Conservation (phyloP, 1,140 invertebrate species). For the Cydia strobilella region DNA sequence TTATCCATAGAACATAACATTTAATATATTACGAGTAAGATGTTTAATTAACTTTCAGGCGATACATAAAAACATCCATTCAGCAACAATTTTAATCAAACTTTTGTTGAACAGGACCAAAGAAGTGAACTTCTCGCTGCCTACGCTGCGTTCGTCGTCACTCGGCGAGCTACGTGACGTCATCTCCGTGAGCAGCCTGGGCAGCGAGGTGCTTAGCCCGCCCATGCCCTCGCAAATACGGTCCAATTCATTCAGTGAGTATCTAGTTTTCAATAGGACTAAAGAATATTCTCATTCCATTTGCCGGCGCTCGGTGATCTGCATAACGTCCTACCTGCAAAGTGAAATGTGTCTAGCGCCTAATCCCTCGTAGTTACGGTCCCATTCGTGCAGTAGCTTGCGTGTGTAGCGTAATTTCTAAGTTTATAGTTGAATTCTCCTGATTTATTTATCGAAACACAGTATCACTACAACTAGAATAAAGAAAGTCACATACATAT, state of each 20-base stretch:
- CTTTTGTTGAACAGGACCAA: slow-evolving; percentile 77
- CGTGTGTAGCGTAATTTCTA: no score
- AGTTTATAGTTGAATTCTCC: no score
- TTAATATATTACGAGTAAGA: no score
- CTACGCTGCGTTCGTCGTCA: slow-evolving; percentile 82
- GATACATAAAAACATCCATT: neutral
- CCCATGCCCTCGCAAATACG: slow-evolving; percentile 78
- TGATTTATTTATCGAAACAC: no score
- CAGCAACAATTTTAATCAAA: neutral
- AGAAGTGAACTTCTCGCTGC: slow-evolving; percentile 84
- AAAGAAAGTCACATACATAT: no score
- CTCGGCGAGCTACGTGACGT: slow-evolving; percentile 81
- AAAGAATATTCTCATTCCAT: slow-evolving; percentile 83
- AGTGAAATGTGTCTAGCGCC: slow-evolving; percentile 77
- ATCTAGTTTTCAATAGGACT: slow-evolving; percentile 69
- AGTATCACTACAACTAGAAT: no score
- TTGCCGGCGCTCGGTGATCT: slow-evolving; percentile 83
- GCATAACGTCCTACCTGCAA: slow-evolving; percentile 77
- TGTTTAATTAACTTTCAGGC: no score
- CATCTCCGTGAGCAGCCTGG: slow-evolving; percentile 76
- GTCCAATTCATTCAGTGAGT: slow-evolving; percentile 85
- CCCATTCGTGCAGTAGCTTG: no score
- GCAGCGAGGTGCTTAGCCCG: slow-evolving; percentile 77
- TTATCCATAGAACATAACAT: no score
- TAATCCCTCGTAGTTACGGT: slow-evolving; percentile 58